Evolutionary conservation across 1,140 invertebrate genomes (phyloP).

Genomic region (Drosophila neocordata): DNA sequence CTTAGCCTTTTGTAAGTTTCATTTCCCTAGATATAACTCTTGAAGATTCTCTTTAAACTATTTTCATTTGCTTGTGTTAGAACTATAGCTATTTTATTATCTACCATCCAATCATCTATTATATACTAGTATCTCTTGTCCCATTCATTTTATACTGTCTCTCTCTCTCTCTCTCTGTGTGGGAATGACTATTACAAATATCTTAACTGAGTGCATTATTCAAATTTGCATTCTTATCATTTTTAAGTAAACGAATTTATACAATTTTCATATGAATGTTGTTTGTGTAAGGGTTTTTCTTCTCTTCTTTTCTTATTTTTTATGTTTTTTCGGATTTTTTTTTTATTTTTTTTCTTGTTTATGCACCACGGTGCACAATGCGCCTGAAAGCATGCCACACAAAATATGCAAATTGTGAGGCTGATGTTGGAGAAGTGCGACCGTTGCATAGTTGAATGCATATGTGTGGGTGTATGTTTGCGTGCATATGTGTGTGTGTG

Average conservation of each 20-base stretch:
- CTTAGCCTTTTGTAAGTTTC: no score
- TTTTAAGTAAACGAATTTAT: neutral
- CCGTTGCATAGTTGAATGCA: slow-evolving; percentile 6
- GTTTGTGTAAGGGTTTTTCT: neutral
- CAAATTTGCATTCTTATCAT: neutral
- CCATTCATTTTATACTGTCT: neutral
- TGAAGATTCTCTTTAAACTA: no score
- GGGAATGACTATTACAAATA: neutral
- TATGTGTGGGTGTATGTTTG: slow-evolving; percentile 17
- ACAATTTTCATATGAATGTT: neutral
- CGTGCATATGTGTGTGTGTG: slow-evolving; percentile 19
- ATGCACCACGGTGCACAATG: slow-evolving; percentile 55
- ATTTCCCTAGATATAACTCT: no score
- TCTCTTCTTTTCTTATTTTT: slow-evolving; percentile 33
- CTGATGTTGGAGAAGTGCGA: slow-evolving; percentile 15
- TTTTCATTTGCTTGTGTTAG: neutral
- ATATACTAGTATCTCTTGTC: neutral
- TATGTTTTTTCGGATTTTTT: slow-evolving; percentile 24
- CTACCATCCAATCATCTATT: neutral
- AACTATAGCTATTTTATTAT: neutral
- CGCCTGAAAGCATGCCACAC: slow-evolving; percentile 61
- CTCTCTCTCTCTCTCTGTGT: neutral
- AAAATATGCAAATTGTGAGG: slow-evolving; percentile 50
- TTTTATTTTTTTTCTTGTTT: slow-evolving; percentile 1
- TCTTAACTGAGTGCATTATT: slow-evolving; percentile 6